Evolutionary conservation across 1,140 invertebrate species (phyloP).

Genomic region (Triops longicaudatus): DNA sequence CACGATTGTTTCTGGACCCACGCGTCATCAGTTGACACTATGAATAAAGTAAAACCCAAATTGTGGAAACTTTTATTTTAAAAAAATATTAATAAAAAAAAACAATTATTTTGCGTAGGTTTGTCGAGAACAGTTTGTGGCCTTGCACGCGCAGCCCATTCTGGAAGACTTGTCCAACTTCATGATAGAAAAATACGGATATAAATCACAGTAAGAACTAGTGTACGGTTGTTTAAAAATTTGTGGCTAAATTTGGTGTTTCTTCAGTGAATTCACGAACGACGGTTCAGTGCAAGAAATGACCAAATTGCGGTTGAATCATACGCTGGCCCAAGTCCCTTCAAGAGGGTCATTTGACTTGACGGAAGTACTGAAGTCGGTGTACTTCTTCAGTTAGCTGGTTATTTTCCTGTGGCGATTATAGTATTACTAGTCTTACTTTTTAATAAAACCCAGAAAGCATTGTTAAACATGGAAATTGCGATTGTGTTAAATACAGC

Average conservation of each 20-base stretch:
- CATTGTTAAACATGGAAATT: neutral
- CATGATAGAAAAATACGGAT: constrained; percentile 57
- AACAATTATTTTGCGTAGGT: constrained; percentile 50
- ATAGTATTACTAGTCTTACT: constrained; percentile 3
- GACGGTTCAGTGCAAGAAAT: constrained; percentile 44
- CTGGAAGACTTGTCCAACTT: constrained; percentile 76
- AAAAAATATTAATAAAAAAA: constrained; percentile 4
- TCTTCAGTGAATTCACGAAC: constrained; percentile 45
- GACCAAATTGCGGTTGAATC: constrained; percentile 53
- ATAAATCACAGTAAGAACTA: constrained; percentile 46
- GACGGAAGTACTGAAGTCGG: constrained; percentile 59
- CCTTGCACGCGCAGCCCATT: constrained; percentile 85
- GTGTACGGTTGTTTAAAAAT: neutral
- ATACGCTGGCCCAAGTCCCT: constrained; percentile 52
- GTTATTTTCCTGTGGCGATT: neutral
- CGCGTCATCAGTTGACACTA: constrained; percentile 67
- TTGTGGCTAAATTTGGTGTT: constrained; percentile 31
- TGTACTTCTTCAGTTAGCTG: constrained; percentile 59
- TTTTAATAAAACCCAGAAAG: constrained; percentile 4
- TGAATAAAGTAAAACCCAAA: constrained; percentile 69
- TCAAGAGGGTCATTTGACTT: constrained; percentile 65
- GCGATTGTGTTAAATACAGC: constrained; percentile 12
- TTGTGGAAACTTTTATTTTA: constrained; percentile 16
- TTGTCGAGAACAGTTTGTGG: constrained; percentile 92
- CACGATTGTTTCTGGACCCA: constrained; percentile 99